Base-by-base conservation (phyloP, 2,797 vertebrate species). In the Syncerus caffer region DNA sequence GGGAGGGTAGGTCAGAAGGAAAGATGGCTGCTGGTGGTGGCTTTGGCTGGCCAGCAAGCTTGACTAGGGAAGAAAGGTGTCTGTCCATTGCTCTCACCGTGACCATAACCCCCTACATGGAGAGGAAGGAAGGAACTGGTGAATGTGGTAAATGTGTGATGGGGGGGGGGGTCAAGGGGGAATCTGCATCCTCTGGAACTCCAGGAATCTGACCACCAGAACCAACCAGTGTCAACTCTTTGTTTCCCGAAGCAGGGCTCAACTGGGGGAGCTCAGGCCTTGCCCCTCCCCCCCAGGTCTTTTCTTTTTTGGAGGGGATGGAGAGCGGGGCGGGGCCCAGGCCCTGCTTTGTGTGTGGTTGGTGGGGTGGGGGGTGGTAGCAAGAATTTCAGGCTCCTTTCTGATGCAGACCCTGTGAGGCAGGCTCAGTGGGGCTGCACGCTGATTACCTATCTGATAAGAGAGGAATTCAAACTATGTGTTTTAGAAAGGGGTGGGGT, bases 381-480 rank as follows among this genome's bases (percentile, higher is more conserved):
- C 96, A 95, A 95, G 98, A 98, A 98, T 98, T 98, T 98, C 98
- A 98, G 98, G 98, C 98, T 98, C 97, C 98, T 99, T 99, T 99
- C 99, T 98, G 98, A 98, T 98, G 98, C 98, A 97, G 98, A 98
- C 98, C 97, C 98, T 98, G 98, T 98, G 98, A 98, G 98, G 98
- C 98, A 98, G 98, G 98, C 98, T 98, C 98, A 97, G 98, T 98
- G 98, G 96, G 92, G 85, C 96, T 98, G 98, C 98, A 98, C 93
- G 96, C 98, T 98, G 98, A 99, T 99, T 99, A 99, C 99, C 99
- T 99, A 99, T 98, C 99, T 99, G 99, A 99, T 99, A 99, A 99
- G 98, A 98, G 98, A 98, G 98, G 99, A 99, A 99, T 99, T 98
- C 97, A 96, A 99, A 98, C 98, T 99, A 99, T 99, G 98, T 98